phyloP scores from a whole-genome alignment of 2,797 vertebrate genomes.

The Australoheros facetus region DNA sequence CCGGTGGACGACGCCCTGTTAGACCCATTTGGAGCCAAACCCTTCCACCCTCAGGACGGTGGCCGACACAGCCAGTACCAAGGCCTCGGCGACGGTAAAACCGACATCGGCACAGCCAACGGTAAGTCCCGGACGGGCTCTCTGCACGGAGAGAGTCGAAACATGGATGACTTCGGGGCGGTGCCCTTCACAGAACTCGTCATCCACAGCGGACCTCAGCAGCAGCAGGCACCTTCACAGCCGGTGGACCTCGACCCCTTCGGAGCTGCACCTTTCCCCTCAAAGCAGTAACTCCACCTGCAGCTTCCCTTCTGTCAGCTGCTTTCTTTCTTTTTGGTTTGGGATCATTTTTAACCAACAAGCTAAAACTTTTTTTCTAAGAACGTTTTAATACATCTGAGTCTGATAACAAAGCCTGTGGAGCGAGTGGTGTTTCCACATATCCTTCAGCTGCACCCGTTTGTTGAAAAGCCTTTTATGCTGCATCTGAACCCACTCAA shows the following conservation, averaged over 20 bases:
- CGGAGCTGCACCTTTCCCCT: conserved; percentile 94
- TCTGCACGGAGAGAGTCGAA: conserved; percentile 79
- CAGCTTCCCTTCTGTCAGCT: conserved; percentile 6
- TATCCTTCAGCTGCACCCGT: conserved; percentile 53
- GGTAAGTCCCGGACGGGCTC: conserved; percentile 83
- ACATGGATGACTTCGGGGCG: conserved; percentile 94
- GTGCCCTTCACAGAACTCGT: conserved; percentile 94
- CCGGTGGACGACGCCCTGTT: conserved; percentile 84
- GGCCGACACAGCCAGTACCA: conserved; percentile 83
- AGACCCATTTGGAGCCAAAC: conserved; percentile 94
- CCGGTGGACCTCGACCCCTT: conserved; percentile 92
- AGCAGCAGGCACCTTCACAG: conserved; percentile 65
- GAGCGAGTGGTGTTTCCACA: conserved; percentile 48
- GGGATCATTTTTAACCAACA: conserved; percentile 24
- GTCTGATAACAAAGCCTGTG: conserved; percentile 50
- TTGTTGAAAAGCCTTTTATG: conserved; percentile 72
- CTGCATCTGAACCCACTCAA: conserved; percentile 61
- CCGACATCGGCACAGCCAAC: conserved; percentile 75
- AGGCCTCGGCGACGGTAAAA: conserved; percentile 77
- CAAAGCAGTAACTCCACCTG: conserved; percentile 85
- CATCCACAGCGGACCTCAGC: conserved; percentile 73
- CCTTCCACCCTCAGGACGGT: conserved; percentile 89
- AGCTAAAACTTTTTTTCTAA: conserved; percentile 40
- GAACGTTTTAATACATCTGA: neutral
- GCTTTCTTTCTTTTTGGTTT: conserved; percentile 9